These are phyloP conservation scores for Trissolcus japonicus DNA, from an alignment of 2,888 invertebrate genomes.

Conservation along the genomic window DNA sequence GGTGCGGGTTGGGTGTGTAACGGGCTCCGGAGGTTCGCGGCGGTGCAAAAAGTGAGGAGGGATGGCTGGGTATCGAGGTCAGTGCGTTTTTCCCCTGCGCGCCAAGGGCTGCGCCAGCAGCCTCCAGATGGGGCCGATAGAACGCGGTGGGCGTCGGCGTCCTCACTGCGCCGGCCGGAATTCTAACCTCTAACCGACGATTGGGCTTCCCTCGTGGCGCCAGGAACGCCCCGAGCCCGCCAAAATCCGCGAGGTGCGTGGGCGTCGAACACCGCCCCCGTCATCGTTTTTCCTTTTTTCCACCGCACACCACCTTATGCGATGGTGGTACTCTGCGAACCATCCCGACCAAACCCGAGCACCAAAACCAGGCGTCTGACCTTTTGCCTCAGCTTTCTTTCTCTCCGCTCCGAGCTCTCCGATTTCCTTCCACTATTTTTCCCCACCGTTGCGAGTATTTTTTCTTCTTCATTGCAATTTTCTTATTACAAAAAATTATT, in stretches of 20 bases:
- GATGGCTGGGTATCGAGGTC: slow-evolving; percentile 71
- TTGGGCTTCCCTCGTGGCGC: slow-evolving; percentile 71
- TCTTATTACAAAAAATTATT: not conserved
- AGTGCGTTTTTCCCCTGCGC: slow-evolving; percentile 75
- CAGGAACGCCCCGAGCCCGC: slow-evolving; percentile 73
- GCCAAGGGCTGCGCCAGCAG: slow-evolving; percentile 66
- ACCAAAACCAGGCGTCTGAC: slow-evolving; percentile 37
- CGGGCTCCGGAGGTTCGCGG: slow-evolving; percentile 30
- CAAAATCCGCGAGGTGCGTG: slow-evolving; percentile 72
- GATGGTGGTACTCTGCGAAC: slow-evolving; percentile 7
- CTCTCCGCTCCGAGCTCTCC: slow-evolving; percentile 12
- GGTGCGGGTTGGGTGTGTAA: slow-evolving; percentile 55
- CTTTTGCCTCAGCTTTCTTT: slow-evolving; percentile 44
- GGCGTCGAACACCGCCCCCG: slow-evolving; percentile 74
- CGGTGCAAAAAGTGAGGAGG: slow-evolving; percentile 37
- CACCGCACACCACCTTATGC: slow-evolving; percentile 38
- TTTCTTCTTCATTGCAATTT: not conserved
- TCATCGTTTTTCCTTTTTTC: slow-evolving; percentile 34
- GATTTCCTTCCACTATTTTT: slow-evolving; percentile 1
- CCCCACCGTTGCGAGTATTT: not conserved
- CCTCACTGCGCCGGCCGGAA: slow-evolving; percentile 71
- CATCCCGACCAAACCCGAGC: slow-evolving; percentile 37
- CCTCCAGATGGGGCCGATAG: slow-evolving; percentile 65
- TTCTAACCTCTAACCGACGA: slow-evolving; percentile 71
- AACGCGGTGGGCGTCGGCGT: slow-evolving; percentile 71